Conservation (phyloP, 2,888 invertebrate genomes). For the Brachyopa scutellaris region DNA sequence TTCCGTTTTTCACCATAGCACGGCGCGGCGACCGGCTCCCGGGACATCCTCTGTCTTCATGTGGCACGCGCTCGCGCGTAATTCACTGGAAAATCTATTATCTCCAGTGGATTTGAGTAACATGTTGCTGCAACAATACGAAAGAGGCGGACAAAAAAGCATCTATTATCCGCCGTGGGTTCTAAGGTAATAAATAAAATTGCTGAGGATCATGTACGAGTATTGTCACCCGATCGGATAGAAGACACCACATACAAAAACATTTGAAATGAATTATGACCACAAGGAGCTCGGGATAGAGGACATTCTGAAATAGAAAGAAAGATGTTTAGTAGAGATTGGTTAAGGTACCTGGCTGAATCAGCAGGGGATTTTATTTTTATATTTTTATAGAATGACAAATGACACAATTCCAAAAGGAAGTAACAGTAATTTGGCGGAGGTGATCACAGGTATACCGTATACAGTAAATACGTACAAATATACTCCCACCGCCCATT, state of each 20-base stretch:
- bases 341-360: constrained; percentile 30
- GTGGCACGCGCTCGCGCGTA: constrained; percentile 59
- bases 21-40: neutral
- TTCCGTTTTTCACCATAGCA: constrained; percentile 50
- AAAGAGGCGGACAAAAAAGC: constrained; percentile 6
- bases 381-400: constrained; percentile 60
- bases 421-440: constrained; percentile 49
- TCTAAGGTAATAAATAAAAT: constrained; percentile 59
- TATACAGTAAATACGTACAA: constrained; percentile 29
- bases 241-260: constrained; percentile 18
- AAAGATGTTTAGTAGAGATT: constrained; percentile 52
- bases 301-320: constrained; percentile 23
- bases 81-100: constrained; percentile 70
- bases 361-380: constrained; percentile 45
- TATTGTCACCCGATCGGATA: constrained; percentile 63
- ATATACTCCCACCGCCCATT: constrained; percentile 2
- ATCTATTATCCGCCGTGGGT: constrained; percentile 35
- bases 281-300: constrained; percentile 13
- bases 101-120: constrained; percentile 62
- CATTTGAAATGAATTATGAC: constrained; percentile 63
- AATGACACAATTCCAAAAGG: constrained; percentile 57
- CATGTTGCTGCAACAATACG: constrained; percentile 68
- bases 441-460: constrained; percentile 38
- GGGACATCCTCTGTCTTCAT: constrained; percentile 56
- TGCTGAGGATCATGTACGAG: constrained; percentile 49